Conservation (phyloP, 2,797 vertebrate genomes). For the Balearica regulorum region DNA sequence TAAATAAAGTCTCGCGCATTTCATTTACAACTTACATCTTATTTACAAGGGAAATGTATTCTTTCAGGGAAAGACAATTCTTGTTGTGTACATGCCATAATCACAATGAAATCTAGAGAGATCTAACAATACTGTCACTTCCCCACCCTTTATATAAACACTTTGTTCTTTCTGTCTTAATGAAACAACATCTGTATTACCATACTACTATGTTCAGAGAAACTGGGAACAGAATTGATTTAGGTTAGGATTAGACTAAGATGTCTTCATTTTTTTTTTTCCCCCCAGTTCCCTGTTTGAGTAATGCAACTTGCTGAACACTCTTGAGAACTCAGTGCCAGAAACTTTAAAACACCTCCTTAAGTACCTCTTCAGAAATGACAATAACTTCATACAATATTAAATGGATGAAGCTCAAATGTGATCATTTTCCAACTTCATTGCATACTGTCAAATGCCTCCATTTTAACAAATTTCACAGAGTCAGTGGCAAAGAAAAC, state of each 20-base stretch:
- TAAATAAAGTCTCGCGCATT: not conserved
- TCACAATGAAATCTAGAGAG: not conserved
- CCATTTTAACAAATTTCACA: not conserved
- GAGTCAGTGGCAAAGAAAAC: constrained; percentile 11
- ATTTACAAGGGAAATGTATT: not conserved
- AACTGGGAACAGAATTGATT: not conserved
- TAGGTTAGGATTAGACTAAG: not conserved
- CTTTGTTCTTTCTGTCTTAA: not conserved
- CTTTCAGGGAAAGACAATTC: not conserved
- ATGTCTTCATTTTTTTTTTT: not conserved
- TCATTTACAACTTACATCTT: not conserved
- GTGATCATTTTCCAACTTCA: not conserved
- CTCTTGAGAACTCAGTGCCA: not conserved
- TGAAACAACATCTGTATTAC: not conserved
- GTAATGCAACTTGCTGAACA: not conserved
- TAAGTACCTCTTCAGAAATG: not conserved
- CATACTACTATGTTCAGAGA: not conserved
- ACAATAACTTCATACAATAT: not conserved
- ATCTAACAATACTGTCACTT: not conserved
- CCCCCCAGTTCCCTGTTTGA: not conserved
- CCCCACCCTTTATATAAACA: not conserved
- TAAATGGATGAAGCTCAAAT: not conserved
- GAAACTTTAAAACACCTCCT: not conserved
- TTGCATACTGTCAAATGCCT: not conserved
- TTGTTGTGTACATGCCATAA: not conserved